A percentile compares a stretch with the other conserved stretches of the same genome.
Evolutionary conservation across 1,140 invertebrate species (phyloP).

Genomic region (Zophobas atratus): DNA sequence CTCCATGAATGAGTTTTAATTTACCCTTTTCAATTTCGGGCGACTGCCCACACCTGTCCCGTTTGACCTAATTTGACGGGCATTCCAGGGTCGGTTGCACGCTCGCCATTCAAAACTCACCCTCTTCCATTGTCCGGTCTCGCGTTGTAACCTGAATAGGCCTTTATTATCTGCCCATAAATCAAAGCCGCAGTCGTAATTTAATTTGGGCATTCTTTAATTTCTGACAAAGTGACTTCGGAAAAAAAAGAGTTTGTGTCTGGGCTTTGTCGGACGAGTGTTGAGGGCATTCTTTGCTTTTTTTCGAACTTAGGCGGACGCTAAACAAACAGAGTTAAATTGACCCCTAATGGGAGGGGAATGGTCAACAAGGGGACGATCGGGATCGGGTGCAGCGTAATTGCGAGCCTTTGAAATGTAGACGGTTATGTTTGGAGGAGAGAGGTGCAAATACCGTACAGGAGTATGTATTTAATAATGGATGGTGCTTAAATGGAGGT

Average conservation of each 20-base stretch:
- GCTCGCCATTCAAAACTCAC: background rate
- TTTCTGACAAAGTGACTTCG: background rate
- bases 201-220: constrained; percentile 9
- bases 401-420: constrained; percentile 1
- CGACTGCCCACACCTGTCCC: constrained; percentile 11
- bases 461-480: too few species aligned
- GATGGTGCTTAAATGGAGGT: too few species aligned
- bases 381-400: constrained; percentile 1
- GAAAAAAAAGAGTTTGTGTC: background rate
- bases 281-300: too few species aligned
- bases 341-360: constrained; percentile 2
- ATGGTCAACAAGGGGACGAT: background rate
- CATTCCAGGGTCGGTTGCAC: background rate
- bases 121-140: background rate
- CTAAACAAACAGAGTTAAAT: constrained; percentile 14
- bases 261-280: too few species aligned
- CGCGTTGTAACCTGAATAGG: constrained; percentile 1
- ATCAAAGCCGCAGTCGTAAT: constrained; percentile 21
- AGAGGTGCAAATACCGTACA: too few species aligned
- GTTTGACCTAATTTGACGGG: constrained; percentile 8
- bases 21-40: background rate
- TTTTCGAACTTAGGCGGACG: background rate
- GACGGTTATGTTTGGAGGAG: background rate
- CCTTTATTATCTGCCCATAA: constrained; percentile 19
- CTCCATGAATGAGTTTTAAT: background rate